Percentiles rank a stretch among this genome's conserved stretches.
Evolutionary conservation across 2,888 invertebrate species (phyloP).

Genomic region (Lissocephala sabroskyi): DNA sequence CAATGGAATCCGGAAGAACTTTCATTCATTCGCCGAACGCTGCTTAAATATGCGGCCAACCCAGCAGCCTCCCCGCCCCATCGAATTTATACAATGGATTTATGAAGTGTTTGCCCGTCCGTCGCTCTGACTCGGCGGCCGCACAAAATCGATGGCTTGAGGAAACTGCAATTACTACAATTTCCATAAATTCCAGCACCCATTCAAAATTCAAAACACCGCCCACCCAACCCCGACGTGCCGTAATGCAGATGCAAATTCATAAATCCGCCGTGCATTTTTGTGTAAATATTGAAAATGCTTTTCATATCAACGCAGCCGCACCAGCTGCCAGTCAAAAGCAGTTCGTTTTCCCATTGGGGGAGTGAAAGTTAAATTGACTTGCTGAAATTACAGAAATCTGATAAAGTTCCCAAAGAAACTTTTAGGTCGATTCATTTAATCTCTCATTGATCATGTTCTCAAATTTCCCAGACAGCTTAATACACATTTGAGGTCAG

Average conservation of each 20-base stretch:
- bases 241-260: not conserved
- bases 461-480: too few species aligned
- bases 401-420: too few species aligned
- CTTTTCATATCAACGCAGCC: not conserved
- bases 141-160: too few species aligned
- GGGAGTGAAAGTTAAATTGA: too few species aligned
- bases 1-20: conserved; percentile 45
- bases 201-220: not conserved
- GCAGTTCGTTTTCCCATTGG: too few species aligned
- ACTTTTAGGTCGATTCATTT: too few species aligned
- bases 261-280: not conserved
- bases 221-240: not conserved
- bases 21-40: conserved; percentile 53
- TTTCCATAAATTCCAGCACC: conserved; percentile 1
- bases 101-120: conserved; percentile 34
- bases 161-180: conserved; percentile 13
- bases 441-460: too few species aligned
- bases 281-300: conserved; percentile 3
- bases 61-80: conserved; percentile 15
- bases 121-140: too few species aligned
- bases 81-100: conserved; percentile 53
- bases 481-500: too few species aligned
- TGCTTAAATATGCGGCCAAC: conserved; percentile 48
- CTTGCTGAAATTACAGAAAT: too few species aligned
- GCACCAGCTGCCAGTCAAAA: too few species aligned